phyloP scores from a whole-genome alignment of 2,113 vertebrate species.

The Osmerus mordax region DNA sequence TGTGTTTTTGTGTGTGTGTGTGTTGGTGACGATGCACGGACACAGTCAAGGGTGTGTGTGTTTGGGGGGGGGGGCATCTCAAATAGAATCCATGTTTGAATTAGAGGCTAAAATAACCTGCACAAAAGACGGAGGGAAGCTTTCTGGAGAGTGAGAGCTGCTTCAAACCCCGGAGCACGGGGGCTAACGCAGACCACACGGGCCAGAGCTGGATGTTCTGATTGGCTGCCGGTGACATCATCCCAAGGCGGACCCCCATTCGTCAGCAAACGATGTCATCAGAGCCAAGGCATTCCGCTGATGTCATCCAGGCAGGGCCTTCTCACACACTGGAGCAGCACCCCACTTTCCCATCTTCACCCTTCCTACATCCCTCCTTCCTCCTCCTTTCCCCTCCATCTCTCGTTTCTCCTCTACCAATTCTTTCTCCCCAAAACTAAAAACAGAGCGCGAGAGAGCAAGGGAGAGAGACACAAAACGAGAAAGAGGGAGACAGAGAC shows the following conservation, averaged over 20 bases:
- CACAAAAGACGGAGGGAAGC: slow-evolving; percentile 19
- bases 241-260: slow-evolving; percentile 31
- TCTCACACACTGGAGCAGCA: slow-evolving; percentile 31
- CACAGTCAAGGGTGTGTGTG: too few relatives aligned
- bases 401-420: slow-evolving; percentile 20
- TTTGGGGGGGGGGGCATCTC: slow-evolving; percentile 18
- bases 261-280: slow-evolving; percentile 58
- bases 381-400: neutral
- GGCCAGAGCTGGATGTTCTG: slow-evolving; percentile 24
- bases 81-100: slow-evolving; percentile 37
- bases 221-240: slow-evolving; percentile 72
- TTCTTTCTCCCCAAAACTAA: too few relatives aligned
- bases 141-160: slow-evolving; percentile 26
- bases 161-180: slow-evolving; percentile 22
- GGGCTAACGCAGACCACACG: slow-evolving; percentile 26
- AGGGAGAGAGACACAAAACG: too few relatives aligned
- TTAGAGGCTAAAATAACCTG: slow-evolving; percentile 41
- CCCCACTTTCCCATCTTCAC: slow-evolving; percentile 13
- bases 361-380: neutral
- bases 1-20: too few relatives aligned
- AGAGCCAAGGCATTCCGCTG: slow-evolving; percentile 69
- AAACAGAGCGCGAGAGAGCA: too few relatives aligned
- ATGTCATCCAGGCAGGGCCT: slow-evolving; percentile 66
- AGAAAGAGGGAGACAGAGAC: too few relatives aligned
- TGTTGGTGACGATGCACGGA: too few relatives aligned